These are phyloP conservation scores for Lasiurus cinereus DNA, from an alignment of 2,113 vertebrate genomes.

Conservation along the genomic window DNA sequence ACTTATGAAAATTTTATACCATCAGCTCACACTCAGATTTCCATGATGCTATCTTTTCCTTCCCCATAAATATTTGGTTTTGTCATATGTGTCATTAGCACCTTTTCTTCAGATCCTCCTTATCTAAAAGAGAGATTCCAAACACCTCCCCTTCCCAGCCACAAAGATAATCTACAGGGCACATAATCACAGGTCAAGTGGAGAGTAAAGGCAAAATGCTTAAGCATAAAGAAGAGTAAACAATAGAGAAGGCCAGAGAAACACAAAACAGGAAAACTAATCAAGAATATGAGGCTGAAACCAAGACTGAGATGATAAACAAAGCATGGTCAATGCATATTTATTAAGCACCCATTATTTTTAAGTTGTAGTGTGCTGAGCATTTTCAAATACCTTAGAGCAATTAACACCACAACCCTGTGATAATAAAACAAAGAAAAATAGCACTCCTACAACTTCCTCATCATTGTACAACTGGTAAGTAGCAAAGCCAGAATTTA, in stretches of 20 bases:
- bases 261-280: not conserved
- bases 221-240: not conserved
- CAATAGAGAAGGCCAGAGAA: not conserved
- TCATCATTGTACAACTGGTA: not conserved
- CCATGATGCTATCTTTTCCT: not conserved
- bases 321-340: not conserved
- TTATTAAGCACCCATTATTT: not conserved
- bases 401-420: not conserved
- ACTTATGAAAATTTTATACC: not conserved
- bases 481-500: slow-evolving; percentile 23
- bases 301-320: not conserved
- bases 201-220: not conserved
- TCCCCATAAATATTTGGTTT: not conserved
- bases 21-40: slow-evolving; percentile 11
- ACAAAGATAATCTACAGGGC: not conserved
- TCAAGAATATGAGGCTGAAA: not conserved
- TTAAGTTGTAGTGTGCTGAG: not conserved
- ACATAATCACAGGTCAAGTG: not conserved
- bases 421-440: not conserved
- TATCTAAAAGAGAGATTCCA: not conserved
- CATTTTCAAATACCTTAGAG: not conserved
- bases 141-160: not conserved
- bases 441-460: not conserved
- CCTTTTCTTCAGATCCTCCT: not conserved
- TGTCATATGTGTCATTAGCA: not conserved